Conservation (phyloP, 2,888 invertebrate species). For the Lycocerus yunnanus region DNA sequence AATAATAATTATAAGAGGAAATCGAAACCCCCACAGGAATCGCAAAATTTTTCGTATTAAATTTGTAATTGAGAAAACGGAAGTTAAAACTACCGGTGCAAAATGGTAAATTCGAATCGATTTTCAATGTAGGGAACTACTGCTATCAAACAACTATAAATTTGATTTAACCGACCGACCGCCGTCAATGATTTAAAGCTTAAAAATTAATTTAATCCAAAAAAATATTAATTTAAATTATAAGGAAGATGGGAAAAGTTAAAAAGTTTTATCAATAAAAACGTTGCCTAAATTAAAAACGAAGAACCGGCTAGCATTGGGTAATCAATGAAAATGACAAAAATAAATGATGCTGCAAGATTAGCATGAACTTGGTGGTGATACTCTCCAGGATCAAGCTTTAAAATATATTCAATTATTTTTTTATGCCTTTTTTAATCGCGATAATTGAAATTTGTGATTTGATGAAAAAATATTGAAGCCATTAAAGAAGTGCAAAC, state of each 20-base stretch:
- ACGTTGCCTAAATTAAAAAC: not conserved
- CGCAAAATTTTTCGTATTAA: slow-evolving; percentile 44
- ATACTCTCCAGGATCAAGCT: not conserved
- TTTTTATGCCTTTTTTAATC: not conserved
- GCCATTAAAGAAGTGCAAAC: slow-evolving; percentile 6
- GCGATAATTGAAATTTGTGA: not conserved
- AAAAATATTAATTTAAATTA: not conserved
- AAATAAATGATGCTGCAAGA: not conserved
- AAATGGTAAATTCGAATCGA: slow-evolving; percentile 26
- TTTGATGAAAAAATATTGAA: slow-evolving; percentile 6
- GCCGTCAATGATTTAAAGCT: not conserved
- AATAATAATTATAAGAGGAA: slow-evolving; percentile 29
- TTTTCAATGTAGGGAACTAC: slow-evolving; percentile 1
- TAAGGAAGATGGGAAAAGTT: not conserved
- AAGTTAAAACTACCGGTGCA: slow-evolving; percentile 38
- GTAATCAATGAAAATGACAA: not conserved
- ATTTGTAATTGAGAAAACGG: slow-evolving; percentile 48
- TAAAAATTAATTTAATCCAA: not conserved
- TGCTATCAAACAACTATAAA: not conserved
- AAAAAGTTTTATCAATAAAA: not conserved
- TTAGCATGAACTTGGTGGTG: not conserved
- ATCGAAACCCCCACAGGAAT: slow-evolving; percentile 35
- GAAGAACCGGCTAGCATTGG: not conserved
- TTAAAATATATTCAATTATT: not conserved
- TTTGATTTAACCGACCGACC: not conserved